These are phyloP conservation scores for Drosophila meridionalis DNA, from an alignment of 2,888 invertebrate species.

Conservation along the genomic window DNA sequence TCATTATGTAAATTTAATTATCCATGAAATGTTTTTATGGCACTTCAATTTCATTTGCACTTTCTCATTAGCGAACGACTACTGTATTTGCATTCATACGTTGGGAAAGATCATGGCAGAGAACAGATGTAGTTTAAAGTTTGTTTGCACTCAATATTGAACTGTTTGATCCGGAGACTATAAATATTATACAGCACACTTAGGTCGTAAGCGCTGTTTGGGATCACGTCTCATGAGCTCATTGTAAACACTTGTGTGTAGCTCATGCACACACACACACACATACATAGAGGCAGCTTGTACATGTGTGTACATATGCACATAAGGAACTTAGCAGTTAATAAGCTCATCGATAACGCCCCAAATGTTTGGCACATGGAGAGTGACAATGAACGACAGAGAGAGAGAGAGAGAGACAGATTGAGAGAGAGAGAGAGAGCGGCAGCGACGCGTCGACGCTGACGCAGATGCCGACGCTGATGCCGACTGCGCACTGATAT, in stretches of 20 bases:
- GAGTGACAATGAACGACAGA: neutral
- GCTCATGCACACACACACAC: neutral
- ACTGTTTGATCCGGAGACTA: neutral
- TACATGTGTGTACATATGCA: neutral
- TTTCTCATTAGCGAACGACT: neutral
- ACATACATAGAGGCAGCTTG: neutral
- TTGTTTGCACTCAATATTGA: constrained; percentile 5
- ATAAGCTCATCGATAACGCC: constrained; percentile 57
- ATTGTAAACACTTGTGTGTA: constrained; percentile 14
- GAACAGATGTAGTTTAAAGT: constrained; percentile 7
- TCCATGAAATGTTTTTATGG: neutral
- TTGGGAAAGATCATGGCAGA: constrained; percentile 15
- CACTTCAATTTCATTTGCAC: neutral
- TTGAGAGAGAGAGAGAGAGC: constrained; percentile 6
- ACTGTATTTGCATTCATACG: neutral
- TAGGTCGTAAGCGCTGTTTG: constrained; percentile 6
- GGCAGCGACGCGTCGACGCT: constrained; percentile 23
- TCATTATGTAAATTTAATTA: neutral
- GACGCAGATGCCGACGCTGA: constrained; percentile 27
- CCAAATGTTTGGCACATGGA: constrained; percentile 31
- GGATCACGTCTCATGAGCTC: constrained; percentile 39
- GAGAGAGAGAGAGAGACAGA: constrained; percentile 2
- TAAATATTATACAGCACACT: constrained; percentile 3
- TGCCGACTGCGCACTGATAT: constrained; percentile 48
- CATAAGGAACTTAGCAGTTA: constrained; percentile 37